phyloP scores from a whole-genome alignment of 2,797 vertebrate species.

The Lateolabrax maculatus region DNA sequence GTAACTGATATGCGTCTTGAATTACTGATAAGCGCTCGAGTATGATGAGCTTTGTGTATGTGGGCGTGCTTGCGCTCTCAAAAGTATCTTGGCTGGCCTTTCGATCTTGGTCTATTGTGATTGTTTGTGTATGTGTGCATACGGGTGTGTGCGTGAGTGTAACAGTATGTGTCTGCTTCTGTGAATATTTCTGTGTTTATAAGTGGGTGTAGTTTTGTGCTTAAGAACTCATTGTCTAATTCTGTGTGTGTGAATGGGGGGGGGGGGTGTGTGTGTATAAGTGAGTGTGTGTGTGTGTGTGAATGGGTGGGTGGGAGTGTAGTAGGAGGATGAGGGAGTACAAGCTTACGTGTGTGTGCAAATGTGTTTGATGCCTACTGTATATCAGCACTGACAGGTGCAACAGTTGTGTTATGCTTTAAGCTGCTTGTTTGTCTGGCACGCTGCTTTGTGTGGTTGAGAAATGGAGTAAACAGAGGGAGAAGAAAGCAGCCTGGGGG shows the following conservation, averaged over 20 bases:
- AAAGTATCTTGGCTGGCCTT: slow-evolving; percentile 54
- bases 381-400: slow-evolving; percentile 81
- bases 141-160: slow-evolving; percentile 13
- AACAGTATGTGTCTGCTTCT: slow-evolving; percentile 25
- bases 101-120: slow-evolving; percentile 49
- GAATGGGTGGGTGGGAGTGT: slow-evolving; percentile 39
- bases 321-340: slow-evolving; percentile 39
- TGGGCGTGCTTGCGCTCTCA: slow-evolving; percentile 59
- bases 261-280: slow-evolving; percentile 24
- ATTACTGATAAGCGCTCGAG: slow-evolving; percentile 85
- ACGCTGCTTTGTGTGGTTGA: slow-evolving; percentile 80
- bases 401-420: slow-evolving; percentile 84
- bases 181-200: slow-evolving; percentile 42
- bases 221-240: slow-evolving; percentile 55
- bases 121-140: slow-evolving; percentile 39
- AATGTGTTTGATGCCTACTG: slow-evolving; percentile 75
- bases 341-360: slow-evolving; percentile 32
- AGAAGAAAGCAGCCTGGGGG: slow-evolving; percentile 81
- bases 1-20: slow-evolving; percentile 86
- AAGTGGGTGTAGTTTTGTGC: slow-evolving; percentile 49
- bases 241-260: slow-evolving; percentile 43
- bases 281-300: slow-evolving; percentile 23
- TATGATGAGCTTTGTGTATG: slow-evolving; percentile 74
- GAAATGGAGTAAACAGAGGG: slow-evolving; percentile 84
- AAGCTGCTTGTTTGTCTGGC: slow-evolving; percentile 81